These are phyloP conservation scores for Ganaspis sp. DNA, from an alignment of 1,140 invertebrate genomes.

Conservation along the genomic window DNA sequence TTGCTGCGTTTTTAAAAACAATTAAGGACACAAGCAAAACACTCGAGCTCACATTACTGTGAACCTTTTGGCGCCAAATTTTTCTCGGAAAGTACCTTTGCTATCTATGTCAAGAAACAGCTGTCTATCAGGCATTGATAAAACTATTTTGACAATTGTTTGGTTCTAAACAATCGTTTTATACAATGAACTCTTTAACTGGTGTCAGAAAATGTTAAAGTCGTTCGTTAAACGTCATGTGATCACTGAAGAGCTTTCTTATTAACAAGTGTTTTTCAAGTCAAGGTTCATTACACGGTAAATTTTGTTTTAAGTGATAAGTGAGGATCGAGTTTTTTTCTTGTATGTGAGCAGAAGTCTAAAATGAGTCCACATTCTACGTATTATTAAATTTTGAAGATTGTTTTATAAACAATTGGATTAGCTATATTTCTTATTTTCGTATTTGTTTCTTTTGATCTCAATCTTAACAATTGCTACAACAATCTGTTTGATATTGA, in stretches of 20 bases:
- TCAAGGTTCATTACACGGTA: conserved; percentile 9
- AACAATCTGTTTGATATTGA: neutral
- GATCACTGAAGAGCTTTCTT: conserved; percentile 2
- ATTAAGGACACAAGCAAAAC: too few species aligned
- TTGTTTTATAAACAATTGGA: neutral
- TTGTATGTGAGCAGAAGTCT: neutral
- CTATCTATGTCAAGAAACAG: conserved; percentile 63
- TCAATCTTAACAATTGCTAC: neutral
- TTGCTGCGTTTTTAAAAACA: conserved; percentile 5
- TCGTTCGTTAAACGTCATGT: conserved; percentile 23
- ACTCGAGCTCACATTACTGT: neutral
- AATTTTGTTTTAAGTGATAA: conserved; percentile 1
- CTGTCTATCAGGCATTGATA: conserved; percentile 57
- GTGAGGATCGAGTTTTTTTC: neutral
- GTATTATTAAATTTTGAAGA: neutral
- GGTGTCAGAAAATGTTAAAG: neutral
- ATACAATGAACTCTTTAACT: neutral
- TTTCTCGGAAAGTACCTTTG: conserved; percentile 53
- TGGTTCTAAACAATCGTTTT: neutral
- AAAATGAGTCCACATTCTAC: neutral
- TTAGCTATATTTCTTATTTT: neutral
- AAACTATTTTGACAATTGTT: conserved; percentile 7
- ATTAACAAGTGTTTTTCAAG: conserved; percentile 21
- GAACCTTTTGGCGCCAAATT: conserved; percentile 63
- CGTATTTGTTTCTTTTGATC: neutral